Evolutionary conservation across 1,140 invertebrate species (phyloP), one percentile per base, ranked within the genome.

Genomic region (Aphelinus certus): DNA sequence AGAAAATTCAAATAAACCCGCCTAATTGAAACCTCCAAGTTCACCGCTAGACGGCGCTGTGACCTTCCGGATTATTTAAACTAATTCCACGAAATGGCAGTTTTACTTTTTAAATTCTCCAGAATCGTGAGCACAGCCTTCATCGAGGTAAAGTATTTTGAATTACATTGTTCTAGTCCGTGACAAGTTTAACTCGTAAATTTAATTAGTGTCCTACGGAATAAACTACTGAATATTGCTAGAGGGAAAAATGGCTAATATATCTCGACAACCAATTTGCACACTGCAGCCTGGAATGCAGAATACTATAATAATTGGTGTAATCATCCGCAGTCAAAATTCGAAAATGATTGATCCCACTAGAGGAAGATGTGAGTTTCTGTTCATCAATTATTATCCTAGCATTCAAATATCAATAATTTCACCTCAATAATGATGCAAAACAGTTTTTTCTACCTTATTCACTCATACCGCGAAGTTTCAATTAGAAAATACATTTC

Each of bases 251-350:
- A 88, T 88, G 86, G 78, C 86, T 0, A 81, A 80, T 6, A 78
- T 87, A 5, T 81, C 79, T 55, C 82, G 81, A 58, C 82, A 84
- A 60, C 77, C 81, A 2, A 77, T 88, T 7, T 82, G 71, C 69
- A 79, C 81, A 53, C 77, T 88, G 4, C 79, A 83, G 49, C 67
- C 77, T 1, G 79, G 82, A 46, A 80, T 75, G 56, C 84, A 85
- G 74, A 88, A 88, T 79, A 82, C 85, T 3, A 76, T 88, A 3
- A 61, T 87, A 0, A 83, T 88, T 10, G 87, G 87, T 7, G 76
- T 88, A 7, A 83, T 88, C 3, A 85, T 88, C 7, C 76, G 77
- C 48, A 88, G 83, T 73, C 74, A 77, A 10, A 87, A 88, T 77
- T 77, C 82, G 3, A 86, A 80, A 82, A 81, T 77, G 9, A 84